Evolutionary conservation across 2,888 invertebrate species (phyloP).

Genomic region (Pediacus dermestoides): DNA sequence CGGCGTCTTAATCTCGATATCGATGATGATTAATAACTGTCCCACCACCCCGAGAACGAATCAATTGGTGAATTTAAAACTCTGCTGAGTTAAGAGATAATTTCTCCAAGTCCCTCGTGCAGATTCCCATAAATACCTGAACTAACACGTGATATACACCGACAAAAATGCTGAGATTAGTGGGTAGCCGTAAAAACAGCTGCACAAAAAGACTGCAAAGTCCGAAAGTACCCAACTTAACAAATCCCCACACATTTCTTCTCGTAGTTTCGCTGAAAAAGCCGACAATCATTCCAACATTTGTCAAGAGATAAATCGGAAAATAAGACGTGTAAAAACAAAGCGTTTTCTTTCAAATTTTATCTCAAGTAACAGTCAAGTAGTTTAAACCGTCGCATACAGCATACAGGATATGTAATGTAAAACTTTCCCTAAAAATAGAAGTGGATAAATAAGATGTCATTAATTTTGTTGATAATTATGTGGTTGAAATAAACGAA

Average conservation of each 20-base stretch:
- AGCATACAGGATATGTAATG: slow-evolving; percentile 1
- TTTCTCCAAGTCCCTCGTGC: slow-evolving; percentile 11
- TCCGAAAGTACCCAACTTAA: slow-evolving; percentile 14
- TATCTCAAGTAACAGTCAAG: too few species aligned
- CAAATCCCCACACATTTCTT: slow-evolving; percentile 17
- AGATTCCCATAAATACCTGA: slow-evolving; percentile 11
- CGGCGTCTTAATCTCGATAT: too few species aligned
- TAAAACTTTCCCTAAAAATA: slow-evolving; percentile 9
- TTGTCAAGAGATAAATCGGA: slow-evolving; percentile 18
- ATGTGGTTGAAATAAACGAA: slow-evolving; percentile 11
- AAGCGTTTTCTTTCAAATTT: too few species aligned
- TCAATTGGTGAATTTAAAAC: too few species aligned
- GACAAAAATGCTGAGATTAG: slow-evolving; percentile 18
- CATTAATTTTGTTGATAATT: slow-evolving; percentile 13
- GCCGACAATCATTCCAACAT: slow-evolving; percentile 20
- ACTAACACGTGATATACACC: slow-evolving; percentile 12
- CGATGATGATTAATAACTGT: too few species aligned
- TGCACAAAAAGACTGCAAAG: slow-evolving; percentile 13
- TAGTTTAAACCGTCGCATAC: too few species aligned
- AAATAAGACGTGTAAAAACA: slow-evolving; percentile 13
- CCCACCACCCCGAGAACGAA: too few species aligned
- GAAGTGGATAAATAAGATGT: slow-evolving; percentile 11
- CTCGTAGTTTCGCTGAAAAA: slow-evolving; percentile 12
- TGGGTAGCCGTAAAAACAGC: slow-evolving; percentile 18
- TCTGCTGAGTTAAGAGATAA: slow-evolving; percentile 7